Base-by-base conservation (phyloP, 2,888 invertebrate species). In the Hofmannophila pseudospretella region DNA sequence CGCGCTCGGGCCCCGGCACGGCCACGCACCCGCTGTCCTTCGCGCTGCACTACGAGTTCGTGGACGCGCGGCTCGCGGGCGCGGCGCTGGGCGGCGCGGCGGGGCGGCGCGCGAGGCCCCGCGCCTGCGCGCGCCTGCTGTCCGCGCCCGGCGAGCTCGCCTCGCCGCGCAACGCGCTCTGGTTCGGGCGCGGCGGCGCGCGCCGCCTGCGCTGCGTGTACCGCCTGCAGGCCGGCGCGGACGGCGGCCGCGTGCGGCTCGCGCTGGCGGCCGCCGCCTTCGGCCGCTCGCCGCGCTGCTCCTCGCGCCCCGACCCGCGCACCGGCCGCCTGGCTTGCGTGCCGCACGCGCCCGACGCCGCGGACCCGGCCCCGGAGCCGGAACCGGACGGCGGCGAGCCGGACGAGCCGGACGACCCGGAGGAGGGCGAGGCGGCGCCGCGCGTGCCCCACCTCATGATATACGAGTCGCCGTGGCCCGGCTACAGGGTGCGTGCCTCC, bases 141-240 rank as follows among this genome's bases (percentile, higher is more conserved):
- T 63, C 66, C 26, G 68, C 69, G 40, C 87, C 89, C 7, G 84
- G 80, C 48, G 88, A 92, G 19, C 92, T 95, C 58, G 91, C 93
- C 1, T 88, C 93, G 27, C 90, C 94, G 46, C 93, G 93, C 9
- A 95, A 95, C 69, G 92, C 94, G 2, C 92, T 96, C 65, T 89
- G 96, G 57, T 96, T 92, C 66, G 96, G 96, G 0, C 89, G 96
- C 28, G 96, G 96, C 0, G 96, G 96, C 3, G 91, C 93, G 20
- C 89, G 88, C 44, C 91, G 92, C 47, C 73, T 95, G 37, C 92
- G 93, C 38, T 96, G 95, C 67, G 88, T 92, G 36, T 95, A 94
- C 67, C 89, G 95, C 39, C 89, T 95, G 49, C 92, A 93, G 64
- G 92, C 92, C 0, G 22, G 8, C 22, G 22, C 5, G 7, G 16